phyloP scores from a whole-genome alignment of 2,113 vertebrate species.

The Delphinus delphis region DNA sequence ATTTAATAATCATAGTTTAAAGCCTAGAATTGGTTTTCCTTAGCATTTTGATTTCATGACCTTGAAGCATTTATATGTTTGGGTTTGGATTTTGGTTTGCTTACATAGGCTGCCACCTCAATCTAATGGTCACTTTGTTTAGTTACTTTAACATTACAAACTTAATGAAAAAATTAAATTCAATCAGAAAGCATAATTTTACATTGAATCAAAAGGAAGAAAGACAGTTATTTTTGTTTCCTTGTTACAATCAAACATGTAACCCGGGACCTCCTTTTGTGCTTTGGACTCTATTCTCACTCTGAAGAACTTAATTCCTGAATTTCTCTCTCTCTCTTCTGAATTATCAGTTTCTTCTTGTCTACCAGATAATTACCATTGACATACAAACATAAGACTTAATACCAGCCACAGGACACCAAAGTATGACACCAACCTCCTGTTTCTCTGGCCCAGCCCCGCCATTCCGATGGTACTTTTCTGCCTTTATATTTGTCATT shows the following conservation, averaged over 20 bases:
- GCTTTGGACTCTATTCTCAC: background rate
- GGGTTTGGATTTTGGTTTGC: background rate
- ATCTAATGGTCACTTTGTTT: background rate
- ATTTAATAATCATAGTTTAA: no score
- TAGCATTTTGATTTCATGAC: background rate
- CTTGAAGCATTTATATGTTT: background rate
- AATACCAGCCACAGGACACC: background rate
- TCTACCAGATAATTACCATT: background rate
- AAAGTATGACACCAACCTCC: background rate
- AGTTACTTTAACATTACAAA: background rate
- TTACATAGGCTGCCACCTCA: background rate
- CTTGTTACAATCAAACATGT: background rate
- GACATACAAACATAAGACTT: background rate
- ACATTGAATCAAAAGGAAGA: background rate
- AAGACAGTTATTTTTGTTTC: background rate
- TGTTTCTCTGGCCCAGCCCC: background rate
- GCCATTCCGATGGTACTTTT: background rate
- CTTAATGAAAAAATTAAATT: background rate
- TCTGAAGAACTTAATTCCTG: background rate
- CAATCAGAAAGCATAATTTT: background rate
- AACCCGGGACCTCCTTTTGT: background rate
- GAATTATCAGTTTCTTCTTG: background rate
- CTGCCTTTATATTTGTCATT: background rate
- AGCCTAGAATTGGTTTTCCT: background rate
- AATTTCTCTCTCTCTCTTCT: background rate